Conservation (phyloP, 2,113 vertebrate genomes). For the Engystomops pustulosus region DNA sequence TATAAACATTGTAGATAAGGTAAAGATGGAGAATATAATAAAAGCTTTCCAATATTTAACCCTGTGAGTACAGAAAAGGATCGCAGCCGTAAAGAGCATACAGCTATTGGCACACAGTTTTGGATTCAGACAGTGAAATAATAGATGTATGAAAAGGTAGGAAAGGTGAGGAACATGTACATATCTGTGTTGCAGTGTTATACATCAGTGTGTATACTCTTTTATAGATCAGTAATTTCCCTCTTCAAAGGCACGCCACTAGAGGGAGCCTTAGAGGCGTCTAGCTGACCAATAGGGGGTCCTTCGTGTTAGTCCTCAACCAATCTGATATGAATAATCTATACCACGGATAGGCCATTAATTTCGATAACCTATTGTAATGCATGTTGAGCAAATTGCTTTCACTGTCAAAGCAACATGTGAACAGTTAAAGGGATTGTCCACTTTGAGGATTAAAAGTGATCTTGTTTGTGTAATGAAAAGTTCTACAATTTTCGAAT, state of each 20-base stretch:
- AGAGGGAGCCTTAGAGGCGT: no score
- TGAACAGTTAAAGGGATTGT: background rate
- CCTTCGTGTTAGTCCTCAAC: no score
- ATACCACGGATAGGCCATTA: no score
- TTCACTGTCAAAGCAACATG: background rate
- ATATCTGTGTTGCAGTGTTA: conserved; percentile 73
- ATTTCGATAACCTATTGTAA: no score
- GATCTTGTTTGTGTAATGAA: no score
- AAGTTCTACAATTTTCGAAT: no score
- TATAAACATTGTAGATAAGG: conserved; percentile 72
- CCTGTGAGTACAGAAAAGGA: background rate
- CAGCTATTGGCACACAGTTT: background rate
- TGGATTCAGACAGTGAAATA: background rate
- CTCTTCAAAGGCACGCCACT: no score
- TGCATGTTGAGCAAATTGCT: no score
- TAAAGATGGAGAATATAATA: conserved; percentile 32
- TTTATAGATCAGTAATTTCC: background rate
- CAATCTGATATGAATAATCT: no score
- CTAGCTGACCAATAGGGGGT: no score
- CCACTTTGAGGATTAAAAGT: no score
- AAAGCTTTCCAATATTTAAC: background rate
- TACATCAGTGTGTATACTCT: conserved; percentile 38
- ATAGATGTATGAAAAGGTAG: no score
- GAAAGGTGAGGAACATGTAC: conserved; percentile 65
- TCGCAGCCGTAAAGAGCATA: background rate